A percentile compares a stretch with the other conserved stretches of the same genome.
Conservation (phyloP, 2,888 invertebrate species). For the Amphipyra tragopoginis region DNA sequence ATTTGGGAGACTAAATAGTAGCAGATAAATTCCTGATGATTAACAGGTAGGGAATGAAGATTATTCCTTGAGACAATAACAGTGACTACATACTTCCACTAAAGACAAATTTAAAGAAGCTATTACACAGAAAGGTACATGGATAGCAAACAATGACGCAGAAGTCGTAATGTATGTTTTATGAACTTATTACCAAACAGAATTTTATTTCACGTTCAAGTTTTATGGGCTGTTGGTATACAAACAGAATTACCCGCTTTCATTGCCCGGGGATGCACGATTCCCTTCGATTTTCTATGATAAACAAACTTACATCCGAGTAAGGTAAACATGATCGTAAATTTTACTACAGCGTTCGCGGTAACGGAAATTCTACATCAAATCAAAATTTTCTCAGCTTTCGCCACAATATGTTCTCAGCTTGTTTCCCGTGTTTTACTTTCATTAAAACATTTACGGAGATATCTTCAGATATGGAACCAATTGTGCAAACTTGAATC, state of each 20-base stretch:
- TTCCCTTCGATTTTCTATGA: conserved; percentile 81
- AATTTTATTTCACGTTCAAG: conserved; percentile 74
- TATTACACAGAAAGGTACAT: conserved; percentile 57
- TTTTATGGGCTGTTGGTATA: conserved; percentile 73
- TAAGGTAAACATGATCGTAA: conserved; percentile 85
- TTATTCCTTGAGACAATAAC: conserved; percentile 44
- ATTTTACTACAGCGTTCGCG: conserved; percentile 78
- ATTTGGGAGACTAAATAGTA: conserved; percentile 25
- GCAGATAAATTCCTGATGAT: conserved; percentile 39
- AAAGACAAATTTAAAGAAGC: conserved; percentile 54
- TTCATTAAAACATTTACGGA: conserved; percentile 21
- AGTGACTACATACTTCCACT: conserved; percentile 19
- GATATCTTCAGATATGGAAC: conserved; percentile 8
- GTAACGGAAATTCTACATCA: conserved; percentile 76
- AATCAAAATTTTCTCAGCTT: conserved; percentile 75
- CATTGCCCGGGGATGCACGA: conserved; percentile 74
- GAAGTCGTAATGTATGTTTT: conserved; percentile 67
- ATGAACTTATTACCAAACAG: conserved; percentile 74
- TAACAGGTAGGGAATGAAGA: conserved; percentile 47
- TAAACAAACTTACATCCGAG: conserved; percentile 84
- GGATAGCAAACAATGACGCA: conserved; percentile 59
- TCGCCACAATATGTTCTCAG: conserved; percentile 57
- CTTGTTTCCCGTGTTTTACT: conserved; percentile 53
- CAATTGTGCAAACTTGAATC: conserved; percentile 29
- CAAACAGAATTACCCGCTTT: conserved; percentile 82